phyloP scores from a whole-genome alignment of 2,797 vertebrate genomes.

The Dallia pectoralis region DNA sequence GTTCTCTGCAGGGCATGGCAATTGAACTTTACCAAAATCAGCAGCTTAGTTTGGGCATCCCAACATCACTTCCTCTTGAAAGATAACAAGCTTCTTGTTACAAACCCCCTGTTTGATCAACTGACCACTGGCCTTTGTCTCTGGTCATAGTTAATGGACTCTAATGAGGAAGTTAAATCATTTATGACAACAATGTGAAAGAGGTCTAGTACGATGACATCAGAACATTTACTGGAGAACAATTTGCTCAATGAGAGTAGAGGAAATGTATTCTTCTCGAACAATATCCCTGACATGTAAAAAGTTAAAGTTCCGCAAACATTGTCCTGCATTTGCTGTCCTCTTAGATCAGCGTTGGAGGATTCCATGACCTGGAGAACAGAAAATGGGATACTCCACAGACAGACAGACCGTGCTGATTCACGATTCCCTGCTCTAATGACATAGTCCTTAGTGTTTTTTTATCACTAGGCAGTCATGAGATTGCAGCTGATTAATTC shows the following conservation, averaged over 20 bases:
- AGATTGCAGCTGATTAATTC: background rate
- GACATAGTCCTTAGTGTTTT: background rate
- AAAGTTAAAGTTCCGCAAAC: slow-evolving; percentile 8
- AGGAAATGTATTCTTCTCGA: slow-evolving; percentile 32
- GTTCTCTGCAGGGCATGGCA: too few relatives aligned
- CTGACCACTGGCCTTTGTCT: slow-evolving; percentile 42
- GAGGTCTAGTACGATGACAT: slow-evolving; percentile 3
- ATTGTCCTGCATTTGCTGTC: slow-evolving; percentile 9
- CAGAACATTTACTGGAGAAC: slow-evolving; percentile 1
- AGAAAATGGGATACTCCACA: background rate
- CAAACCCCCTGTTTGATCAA: background rate
- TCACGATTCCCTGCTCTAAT: background rate
- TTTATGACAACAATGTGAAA: slow-evolving; percentile 49
- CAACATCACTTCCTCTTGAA: slow-evolving; percentile 33
- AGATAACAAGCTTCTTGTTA: slow-evolving; percentile 24
- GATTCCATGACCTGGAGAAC: background rate
- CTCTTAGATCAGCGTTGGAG: background rate
- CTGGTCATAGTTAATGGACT: slow-evolving; percentile 33
- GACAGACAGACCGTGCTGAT: background rate
- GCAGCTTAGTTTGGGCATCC: slow-evolving; percentile 8
- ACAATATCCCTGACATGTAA: slow-evolving; percentile 16
- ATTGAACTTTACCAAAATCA: background rate
- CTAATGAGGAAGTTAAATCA: slow-evolving; percentile 60
- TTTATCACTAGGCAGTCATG: background rate
- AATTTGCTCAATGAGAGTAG: background rate